Conservation (phyloP, 2,888 invertebrate genomes). For the Hydriomena furcata region DNA sequence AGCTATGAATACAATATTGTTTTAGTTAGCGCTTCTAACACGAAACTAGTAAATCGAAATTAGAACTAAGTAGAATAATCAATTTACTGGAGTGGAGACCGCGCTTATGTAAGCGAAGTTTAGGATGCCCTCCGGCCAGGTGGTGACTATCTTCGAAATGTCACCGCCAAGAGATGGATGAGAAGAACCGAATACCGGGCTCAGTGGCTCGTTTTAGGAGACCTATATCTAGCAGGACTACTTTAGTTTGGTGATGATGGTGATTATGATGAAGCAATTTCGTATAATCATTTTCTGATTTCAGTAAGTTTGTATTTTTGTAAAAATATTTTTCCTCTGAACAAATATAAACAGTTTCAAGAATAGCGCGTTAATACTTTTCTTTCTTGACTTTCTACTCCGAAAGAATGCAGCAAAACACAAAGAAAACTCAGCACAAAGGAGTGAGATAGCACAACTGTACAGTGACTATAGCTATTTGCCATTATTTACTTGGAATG, state of each 20-base stretch:
- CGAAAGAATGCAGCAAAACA: slow-evolving; percentile 32
- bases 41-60: too few species aligned
- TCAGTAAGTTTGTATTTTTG: background rate
- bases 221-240: too few species aligned
- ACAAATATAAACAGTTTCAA: slow-evolving; percentile 8
- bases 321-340: slow-evolving; percentile 7
- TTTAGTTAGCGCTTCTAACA: background rate
- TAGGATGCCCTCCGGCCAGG: too few species aligned
- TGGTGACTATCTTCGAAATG: too few species aligned
- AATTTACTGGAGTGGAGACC: too few species aligned
- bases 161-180: too few species aligned
- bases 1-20: slow-evolving; percentile 2
- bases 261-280: too few species aligned
- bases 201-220: too few species aligned
- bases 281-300: background rate
- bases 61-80: too few species aligned
- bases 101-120: too few species aligned
- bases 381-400: slow-evolving; percentile 22
- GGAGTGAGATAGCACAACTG: slow-evolving; percentile 28
- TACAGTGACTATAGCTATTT: slow-evolving; percentile 17
- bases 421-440: slow-evolving; percentile 37
- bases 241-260: too few species aligned
- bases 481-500: slow-evolving; percentile 19
- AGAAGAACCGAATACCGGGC: too few species aligned
- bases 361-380: slow-evolving; percentile 16